Evolutionary conservation across 2,888 invertebrate species (phyloP), one percentile per base, ranked within the genome.

Genomic region (Chesias legatella): DNA sequence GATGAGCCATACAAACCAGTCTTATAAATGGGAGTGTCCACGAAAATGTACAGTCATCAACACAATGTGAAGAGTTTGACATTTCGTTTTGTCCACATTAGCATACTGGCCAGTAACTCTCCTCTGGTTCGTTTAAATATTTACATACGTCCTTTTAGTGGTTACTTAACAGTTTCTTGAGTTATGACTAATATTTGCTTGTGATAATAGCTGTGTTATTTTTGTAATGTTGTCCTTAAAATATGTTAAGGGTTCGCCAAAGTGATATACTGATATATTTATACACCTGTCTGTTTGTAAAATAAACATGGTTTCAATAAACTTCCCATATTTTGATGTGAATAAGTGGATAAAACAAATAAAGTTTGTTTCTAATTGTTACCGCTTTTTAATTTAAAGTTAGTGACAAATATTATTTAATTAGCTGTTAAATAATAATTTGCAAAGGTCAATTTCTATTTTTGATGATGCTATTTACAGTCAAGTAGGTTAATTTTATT

Each of bases 41-140:
- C 65, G 74, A 65, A 79, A 73, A 58, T 73, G 83, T 78, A 78
- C 68, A 85, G 78, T 84, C 85, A 82, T 83, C 77, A 73, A 68
- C 79, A 75, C 58, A 63, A 72, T 66, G 65, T 69, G 58, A 67
- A 53, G 63, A 66, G 62, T 62, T 55, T 83, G 83, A 82, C 81
- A 77, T 80, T 78, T 80, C 58, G 65, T 72, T 67, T 67, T 71
- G 66, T 74, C 57, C 56, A 53, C 60, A 83, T 83, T 81, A 77
- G 74, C 80, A 82, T 84, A 82, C 80, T 79, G 83, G 79, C 71
- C 84, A 83, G 65, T 67, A 61, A 70, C 72, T 56, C 57, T 60
- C 61, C 59, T 53, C 54, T 60, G 63, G 62, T 67, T 63, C 56
- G 78, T 79, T 79, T 69, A 57, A 77, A 81, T 78, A 71, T 73